phyloP scores from a whole-genome alignment of 2,113 vertebrate species.

The Todiramphus saurophagus region DNA sequence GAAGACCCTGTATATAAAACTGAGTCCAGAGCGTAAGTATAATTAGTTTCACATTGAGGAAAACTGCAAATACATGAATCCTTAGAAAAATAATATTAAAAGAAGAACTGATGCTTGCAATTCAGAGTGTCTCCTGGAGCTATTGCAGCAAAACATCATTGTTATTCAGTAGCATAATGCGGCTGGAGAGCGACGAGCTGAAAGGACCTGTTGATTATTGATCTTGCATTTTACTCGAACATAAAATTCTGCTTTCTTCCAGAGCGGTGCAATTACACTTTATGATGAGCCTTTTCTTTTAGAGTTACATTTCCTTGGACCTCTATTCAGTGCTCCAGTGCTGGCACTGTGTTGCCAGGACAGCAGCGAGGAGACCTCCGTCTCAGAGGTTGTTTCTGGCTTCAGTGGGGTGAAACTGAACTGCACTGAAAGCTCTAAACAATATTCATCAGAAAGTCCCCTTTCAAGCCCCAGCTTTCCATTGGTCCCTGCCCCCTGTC shows the following conservation, averaged over 20 bases:
- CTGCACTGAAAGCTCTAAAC: background rate
- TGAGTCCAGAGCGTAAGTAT: background rate
- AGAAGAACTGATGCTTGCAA: background rate
- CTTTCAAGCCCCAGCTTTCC: background rate
- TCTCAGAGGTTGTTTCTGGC: background rate
- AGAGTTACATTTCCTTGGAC: background rate
- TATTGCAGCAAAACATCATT: background rate
- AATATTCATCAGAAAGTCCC: background rate
- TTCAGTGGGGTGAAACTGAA: background rate
- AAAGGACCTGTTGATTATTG: background rate
- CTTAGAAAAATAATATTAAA: background rate
- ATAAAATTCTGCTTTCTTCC: background rate
- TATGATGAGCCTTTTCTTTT: background rate
- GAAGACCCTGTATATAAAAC: background rate
- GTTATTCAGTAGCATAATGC: background rate
- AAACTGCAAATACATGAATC: background rate
- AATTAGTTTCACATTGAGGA: background rate
- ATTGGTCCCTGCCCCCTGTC: fast-evolving
- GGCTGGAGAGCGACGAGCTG: background rate
- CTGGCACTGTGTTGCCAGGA: background rate
- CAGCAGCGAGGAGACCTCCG: background rate
- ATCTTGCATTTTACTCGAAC: background rate
- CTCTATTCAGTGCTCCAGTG: background rate
- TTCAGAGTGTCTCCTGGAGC: background rate
- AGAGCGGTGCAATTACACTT: background rate